Percentiles rank a stretch among this genome's conserved stretches.
These are phyloP conservation scores for Chymomyza costata DNA, from an alignment of 1,140 invertebrate genomes.

Conservation along the genomic window DNA sequence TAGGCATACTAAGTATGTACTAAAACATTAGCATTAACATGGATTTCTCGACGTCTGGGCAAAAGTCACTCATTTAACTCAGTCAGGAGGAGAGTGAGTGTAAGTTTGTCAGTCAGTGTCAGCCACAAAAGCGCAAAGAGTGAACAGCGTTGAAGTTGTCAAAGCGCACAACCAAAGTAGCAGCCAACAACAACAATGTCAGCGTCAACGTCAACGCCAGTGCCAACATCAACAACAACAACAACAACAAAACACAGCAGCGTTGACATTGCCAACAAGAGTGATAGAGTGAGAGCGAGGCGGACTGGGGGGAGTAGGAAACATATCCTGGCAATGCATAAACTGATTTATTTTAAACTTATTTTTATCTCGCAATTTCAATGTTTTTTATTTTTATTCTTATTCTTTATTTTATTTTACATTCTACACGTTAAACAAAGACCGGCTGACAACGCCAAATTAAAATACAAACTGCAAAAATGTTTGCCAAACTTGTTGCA, in stretches of 20 bases:
- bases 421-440: conserved; percentile 35
- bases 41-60: too few relatives aligned
- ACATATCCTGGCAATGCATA: conserved; percentile 39
- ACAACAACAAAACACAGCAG: conserved; percentile 22
- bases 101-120: conserved; percentile 12
- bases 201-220: conserved; percentile 18
- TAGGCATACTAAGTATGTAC: too few relatives aligned
- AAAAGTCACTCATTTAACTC: too few relatives aligned
- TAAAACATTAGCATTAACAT: too few relatives aligned
- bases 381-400: too few relatives aligned
- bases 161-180: conserved; percentile 25
- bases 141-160: too few relatives aligned
- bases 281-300: too few relatives aligned
- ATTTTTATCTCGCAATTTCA: conserved; percentile 59
- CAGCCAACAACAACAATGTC: too few relatives aligned
- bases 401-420: too few relatives aligned
- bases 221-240: conserved; percentile 15
- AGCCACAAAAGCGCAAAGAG: conserved; percentile 9
- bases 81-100: too few relatives aligned
- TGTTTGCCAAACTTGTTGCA: conserved; percentile 69
- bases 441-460: conserved; percentile 5
- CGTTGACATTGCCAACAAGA: too few relatives aligned
- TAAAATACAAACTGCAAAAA: conserved; percentile 39
- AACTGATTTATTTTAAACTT: conserved; percentile 70
- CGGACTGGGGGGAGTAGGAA: too few relatives aligned